phyloP scores from a whole-genome alignment of 2,797 vertebrate species.

The Sylvia borin region DNA sequence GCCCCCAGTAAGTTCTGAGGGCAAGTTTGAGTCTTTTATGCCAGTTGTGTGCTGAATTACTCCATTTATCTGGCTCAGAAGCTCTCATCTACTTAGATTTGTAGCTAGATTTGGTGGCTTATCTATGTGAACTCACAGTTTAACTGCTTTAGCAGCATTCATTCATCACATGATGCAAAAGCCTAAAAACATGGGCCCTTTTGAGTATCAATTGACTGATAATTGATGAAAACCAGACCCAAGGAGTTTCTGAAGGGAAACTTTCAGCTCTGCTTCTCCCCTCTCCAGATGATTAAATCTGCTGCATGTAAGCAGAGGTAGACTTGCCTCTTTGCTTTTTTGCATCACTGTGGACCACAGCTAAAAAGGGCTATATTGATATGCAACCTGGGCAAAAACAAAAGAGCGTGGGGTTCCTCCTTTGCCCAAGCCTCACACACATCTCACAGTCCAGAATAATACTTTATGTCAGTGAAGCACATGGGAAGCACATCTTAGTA shows the following conservation, averaged over 20 bases:
- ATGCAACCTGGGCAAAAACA: neutral
- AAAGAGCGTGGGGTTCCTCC: neutral
- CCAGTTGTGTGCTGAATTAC: neutral
- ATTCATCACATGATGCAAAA: neutral
- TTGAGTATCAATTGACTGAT: neutral
- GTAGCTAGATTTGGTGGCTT: neutral
- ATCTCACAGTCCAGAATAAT: neutral
- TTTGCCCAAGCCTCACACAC: neutral
- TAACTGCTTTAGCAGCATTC: neutral
- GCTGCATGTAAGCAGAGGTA: neutral
- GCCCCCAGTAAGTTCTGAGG: neutral
- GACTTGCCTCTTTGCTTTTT: fast-evolving
- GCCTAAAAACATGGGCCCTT: neutral
- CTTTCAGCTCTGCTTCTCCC: neutral
- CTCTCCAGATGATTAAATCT: neutral
- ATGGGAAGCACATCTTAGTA: neutral
- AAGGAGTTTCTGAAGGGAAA: neutral
- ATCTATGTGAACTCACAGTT: neutral
- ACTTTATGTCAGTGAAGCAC: neutral
- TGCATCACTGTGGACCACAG: neutral
- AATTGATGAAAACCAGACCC: neutral
- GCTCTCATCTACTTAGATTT: neutral
- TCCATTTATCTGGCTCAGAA: constrained; percentile 10
- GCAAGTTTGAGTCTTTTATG: neutral
- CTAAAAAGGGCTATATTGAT: neutral